Percentiles rank a stretch among this genome's conserved stretches.
Conservation (phyloP, 2,797 vertebrate genomes). For the Sciaenops ocellatus region DNA sequence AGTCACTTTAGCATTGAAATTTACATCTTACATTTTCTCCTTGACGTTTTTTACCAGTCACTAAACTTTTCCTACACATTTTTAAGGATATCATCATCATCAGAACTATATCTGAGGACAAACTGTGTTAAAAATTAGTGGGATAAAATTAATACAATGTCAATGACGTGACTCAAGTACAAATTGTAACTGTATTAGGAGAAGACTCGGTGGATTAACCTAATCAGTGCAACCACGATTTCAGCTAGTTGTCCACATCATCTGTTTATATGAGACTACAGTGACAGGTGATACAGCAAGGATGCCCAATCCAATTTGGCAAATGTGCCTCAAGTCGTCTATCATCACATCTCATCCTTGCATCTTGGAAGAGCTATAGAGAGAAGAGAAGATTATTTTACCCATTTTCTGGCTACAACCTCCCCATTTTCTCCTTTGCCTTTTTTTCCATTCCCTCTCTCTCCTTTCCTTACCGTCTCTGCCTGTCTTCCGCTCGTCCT, state of each 20-base stretch:
- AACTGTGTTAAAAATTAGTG: neutral
- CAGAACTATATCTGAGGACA: neutral
- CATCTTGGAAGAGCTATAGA: neutral
- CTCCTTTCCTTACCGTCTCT: neutral
- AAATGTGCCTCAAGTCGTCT: conserved; percentile 33
- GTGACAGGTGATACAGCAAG: conserved; percentile 45
- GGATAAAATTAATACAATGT: neutral
- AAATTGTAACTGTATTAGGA: neutral
- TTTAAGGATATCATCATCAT: neutral
- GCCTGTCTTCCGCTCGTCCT: conserved; percentile 9
- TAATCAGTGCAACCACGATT: conserved; percentile 1
- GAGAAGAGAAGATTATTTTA: neutral
- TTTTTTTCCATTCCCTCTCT: neutral
- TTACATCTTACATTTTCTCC: neutral
- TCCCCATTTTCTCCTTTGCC: neutral
- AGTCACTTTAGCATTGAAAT: neutral
- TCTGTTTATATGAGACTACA: conserved; percentile 40
- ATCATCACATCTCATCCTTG: conserved; percentile 7
- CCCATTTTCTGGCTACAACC: neutral
- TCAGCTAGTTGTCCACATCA: neutral
- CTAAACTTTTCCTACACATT: neutral
- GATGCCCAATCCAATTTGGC: conserved; percentile 39
- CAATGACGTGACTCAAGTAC: neutral
- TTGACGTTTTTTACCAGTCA: too few species aligned
- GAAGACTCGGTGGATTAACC: neutral